A percentile compares a stretch with the other conserved stretches of the same genome.
Evolutionary conservation across 2,113 vertebrate species (phyloP).

Genomic region (Alosa alosa): DNA sequence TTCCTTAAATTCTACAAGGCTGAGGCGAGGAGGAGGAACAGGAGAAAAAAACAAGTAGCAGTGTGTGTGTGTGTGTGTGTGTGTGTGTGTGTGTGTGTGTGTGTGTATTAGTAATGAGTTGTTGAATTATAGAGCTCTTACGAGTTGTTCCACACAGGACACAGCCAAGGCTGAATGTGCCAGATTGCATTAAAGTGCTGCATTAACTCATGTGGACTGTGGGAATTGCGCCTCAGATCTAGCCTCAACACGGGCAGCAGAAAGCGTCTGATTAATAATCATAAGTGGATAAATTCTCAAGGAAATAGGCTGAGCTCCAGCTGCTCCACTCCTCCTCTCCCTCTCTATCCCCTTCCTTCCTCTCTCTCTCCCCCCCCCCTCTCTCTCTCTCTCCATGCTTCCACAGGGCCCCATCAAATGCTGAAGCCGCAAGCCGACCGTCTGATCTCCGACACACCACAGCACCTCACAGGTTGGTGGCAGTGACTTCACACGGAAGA

Average conservation of each 20-base stretch:
- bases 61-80: slow-evolving; percentile 7
- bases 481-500: not conserved
- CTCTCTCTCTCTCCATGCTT: not conserved
- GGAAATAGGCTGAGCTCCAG: slow-evolving; percentile 9
- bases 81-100: not conserved
- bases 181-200: slow-evolving; percentile 18
- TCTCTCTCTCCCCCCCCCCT: not conserved
- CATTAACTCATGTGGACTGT: slow-evolving; percentile 20
- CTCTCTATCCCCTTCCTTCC: not conserved
- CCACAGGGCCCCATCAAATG: slow-evolving; percentile 4
- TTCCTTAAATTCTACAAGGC: slow-evolving; percentile 1
- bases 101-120: slow-evolving; percentile 15
- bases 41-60: not conserved
- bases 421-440: not conserved
- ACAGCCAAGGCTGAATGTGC: slow-evolving; percentile 7
- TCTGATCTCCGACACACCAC: not conserved
- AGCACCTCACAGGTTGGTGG: not conserved
- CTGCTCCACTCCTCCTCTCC: not conserved
- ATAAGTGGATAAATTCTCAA: slow-evolving; percentile 21
- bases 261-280: slow-evolving; percentile 18
- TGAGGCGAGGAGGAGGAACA: not conserved
- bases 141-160: slow-evolving; percentile 12
- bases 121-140: slow-evolving; percentile 14
- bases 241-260: not conserved
- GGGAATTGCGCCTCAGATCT: slow-evolving; percentile 5